Percentiles rank a stretch among this genome's conserved stretches.
These are phyloP conservation scores for Trematomus loennbergii DNA, from an alignment of 2,113 vertebrate species.

Conservation along the genomic window DNA sequence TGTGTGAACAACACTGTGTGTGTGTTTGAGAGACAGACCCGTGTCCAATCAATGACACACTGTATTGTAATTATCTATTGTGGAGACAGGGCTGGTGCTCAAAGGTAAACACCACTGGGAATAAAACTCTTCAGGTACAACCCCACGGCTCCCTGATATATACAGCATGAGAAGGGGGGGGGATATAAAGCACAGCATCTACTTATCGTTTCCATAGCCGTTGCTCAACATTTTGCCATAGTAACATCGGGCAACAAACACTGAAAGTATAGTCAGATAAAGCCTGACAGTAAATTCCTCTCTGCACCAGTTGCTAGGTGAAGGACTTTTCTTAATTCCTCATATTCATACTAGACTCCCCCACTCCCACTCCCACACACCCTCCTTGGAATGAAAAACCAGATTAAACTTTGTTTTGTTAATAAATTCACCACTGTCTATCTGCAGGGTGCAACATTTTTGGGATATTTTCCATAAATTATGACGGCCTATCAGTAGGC, in stretches of 20 bases:
- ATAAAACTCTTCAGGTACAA: slow-evolving; percentile 38
- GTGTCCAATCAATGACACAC: slow-evolving; percentile 74
- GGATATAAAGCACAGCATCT: slow-evolving; percentile 34
- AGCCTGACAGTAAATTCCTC: slow-evolving; percentile 76
- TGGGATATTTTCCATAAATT: slow-evolving; percentile 77
- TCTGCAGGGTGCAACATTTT: slow-evolving; percentile 71
- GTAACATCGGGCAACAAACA: slow-evolving; percentile 60
- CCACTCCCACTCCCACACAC: slow-evolving; percentile 56
- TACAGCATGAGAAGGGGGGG: background rate
- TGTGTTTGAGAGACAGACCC: slow-evolving; percentile 39
- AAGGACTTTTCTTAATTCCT: slow-evolving; percentile 69
- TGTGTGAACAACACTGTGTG: slow-evolving; percentile 65
- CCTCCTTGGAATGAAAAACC: slow-evolving; percentile 58
- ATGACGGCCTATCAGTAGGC: slow-evolving; percentile 70
- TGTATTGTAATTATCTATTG: slow-evolving; percentile 75
- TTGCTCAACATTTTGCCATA: slow-evolving; percentile 53
- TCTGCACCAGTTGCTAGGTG: slow-evolving; percentile 78
- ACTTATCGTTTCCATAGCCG: slow-evolving; percentile 27
- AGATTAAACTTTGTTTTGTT: slow-evolving; percentile 65
- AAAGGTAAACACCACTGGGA: slow-evolving; percentile 64
- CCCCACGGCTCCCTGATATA: slow-evolving; percentile 3
- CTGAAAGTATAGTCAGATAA: slow-evolving; percentile 58
- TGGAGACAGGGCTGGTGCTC: slow-evolving; percentile 36
- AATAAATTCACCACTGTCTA: slow-evolving; percentile 52
- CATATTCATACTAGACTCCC: slow-evolving; percentile 68